Evolutionary conservation across 2,797 vertebrate species (phyloP).

Genomic region (Hypotaenidia okinawae): DNA sequence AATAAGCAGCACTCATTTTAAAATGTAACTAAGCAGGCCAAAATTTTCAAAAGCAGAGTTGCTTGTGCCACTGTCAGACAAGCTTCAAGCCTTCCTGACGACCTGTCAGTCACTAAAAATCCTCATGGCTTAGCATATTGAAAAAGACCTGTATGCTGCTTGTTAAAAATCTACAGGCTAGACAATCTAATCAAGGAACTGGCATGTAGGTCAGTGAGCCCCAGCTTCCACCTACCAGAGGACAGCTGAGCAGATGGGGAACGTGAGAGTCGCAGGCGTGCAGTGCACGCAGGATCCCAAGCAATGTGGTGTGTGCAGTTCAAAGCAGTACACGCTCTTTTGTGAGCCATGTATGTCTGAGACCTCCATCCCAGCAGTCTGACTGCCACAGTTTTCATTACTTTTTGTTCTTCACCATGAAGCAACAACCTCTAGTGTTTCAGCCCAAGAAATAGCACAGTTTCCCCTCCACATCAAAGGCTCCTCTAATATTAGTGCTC

Average conservation of each 20-base stretch:
- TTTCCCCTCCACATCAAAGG: conserved; percentile 19
- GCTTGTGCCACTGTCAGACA: background rate
- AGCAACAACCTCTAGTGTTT: background rate
- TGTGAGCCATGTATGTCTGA: background rate
- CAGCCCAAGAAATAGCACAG: background rate
- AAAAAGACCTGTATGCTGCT: background rate
- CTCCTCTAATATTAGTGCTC: background rate
- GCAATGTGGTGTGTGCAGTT: background rate
- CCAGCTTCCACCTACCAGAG: background rate
- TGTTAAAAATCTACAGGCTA: background rate
- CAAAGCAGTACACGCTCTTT: background rate
- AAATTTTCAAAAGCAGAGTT: background rate
- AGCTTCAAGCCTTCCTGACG: background rate
- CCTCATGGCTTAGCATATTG: background rate
- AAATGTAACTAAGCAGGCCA: background rate
- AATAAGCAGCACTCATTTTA: background rate
- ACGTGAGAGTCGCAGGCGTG: background rate
- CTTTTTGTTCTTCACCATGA: background rate
- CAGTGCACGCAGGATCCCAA: background rate
- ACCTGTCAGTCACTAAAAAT: background rate
- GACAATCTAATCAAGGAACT: background rate
- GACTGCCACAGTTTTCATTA: background rate
- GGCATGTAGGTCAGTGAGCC: background rate
- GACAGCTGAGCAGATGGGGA: background rate
- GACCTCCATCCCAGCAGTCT: background rate